These are phyloP conservation scores for Knipowitschia caucasica DNA, from an alignment of 2,797 vertebrate genomes.

Conservation along the genomic window DNA sequence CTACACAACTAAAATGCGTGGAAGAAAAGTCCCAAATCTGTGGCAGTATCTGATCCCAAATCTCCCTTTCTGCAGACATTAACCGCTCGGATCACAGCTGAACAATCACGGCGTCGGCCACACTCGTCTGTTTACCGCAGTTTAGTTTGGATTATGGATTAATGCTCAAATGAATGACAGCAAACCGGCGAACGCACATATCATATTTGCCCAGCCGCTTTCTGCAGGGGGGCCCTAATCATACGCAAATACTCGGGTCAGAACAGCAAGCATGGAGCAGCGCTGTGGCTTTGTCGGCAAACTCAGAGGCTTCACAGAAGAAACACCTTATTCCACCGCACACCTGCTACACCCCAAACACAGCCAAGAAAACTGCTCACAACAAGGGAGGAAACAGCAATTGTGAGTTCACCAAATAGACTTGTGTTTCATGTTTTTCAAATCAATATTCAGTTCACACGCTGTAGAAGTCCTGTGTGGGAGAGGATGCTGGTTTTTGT, in stretches of 20 bases:
- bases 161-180: constrained; percentile 59
- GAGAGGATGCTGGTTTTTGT: too few relatives aligned
- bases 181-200: constrained; percentile 65
- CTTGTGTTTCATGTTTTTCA: neutral
- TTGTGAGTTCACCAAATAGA: neutral
- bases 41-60: constrained; percentile 21
- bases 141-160: constrained; percentile 68
- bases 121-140: constrained; percentile 51
- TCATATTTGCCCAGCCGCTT: constrained; percentile 71
- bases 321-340: constrained; percentile 34
- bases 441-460: neutral
- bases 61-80: constrained; percentile 24
- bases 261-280: constrained; percentile 13
- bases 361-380: constrained; percentile 43
- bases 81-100: constrained; percentile 54
- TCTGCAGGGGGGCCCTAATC: constrained; percentile 56
- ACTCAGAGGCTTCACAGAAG: constrained; percentile 21
- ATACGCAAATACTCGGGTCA: constrained; percentile 60
- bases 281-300: constrained; percentile 33
- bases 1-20: neutral
- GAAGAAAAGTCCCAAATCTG: constrained; percentile 22
- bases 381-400: neutral
- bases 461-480: too few relatives aligned
- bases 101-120: constrained; percentile 55
- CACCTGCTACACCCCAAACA: constrained; percentile 34